These are phyloP conservation scores for Linnaemya vulpina DNA, from an alignment of 2,888 invertebrate species.

Conservation along the genomic window DNA sequence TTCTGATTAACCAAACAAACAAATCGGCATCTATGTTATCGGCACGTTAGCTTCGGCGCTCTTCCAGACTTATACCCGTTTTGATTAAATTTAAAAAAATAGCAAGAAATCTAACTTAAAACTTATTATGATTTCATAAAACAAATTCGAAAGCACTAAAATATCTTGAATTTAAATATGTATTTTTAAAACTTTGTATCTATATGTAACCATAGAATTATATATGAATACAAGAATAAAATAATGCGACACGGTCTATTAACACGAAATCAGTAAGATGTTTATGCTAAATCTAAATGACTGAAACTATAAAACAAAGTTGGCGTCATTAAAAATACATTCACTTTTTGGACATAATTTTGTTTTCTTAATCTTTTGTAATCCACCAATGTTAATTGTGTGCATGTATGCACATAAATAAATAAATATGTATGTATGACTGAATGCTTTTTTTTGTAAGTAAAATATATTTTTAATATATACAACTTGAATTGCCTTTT, in stretches of 20 bases:
- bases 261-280: not conserved
- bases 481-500: conserved; percentile 27
- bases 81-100: no score
- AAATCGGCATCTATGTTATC: no score
- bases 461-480: conserved; percentile 23
- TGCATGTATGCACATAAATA: not conserved
- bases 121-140: no score
- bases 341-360: conserved; percentile 37
- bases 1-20: no score
- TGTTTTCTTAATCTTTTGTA: not conserved
- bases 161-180: no score
- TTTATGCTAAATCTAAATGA: not conserved
- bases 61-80: no score
- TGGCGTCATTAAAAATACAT: conserved; percentile 36
- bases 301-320: not conserved
- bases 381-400: not conserved
- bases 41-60: no score
- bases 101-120: no score
- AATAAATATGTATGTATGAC: not conserved
- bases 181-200: no score
- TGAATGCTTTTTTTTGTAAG: not conserved
- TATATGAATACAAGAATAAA: not conserved
- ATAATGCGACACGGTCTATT: not conserved
- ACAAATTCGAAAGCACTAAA: no score
- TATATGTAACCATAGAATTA: no score